Conservation (phyloP, 2,113 vertebrate species). For the Casuarius casuarius region DNA sequence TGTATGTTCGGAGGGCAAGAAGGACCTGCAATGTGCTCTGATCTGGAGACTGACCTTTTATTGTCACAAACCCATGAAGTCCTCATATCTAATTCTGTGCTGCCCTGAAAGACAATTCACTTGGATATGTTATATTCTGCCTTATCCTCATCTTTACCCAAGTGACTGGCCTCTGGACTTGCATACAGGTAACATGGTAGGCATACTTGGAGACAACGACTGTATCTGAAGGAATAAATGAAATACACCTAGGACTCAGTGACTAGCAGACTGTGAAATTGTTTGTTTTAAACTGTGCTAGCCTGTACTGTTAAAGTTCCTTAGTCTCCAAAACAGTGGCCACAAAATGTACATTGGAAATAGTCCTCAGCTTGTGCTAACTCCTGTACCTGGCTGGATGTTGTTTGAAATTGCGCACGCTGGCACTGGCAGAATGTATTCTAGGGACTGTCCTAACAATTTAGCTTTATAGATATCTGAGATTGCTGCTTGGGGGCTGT, state of each 20-base stretch:
- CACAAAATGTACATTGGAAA: not conserved
- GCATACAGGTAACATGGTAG: not conserved
- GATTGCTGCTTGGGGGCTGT: too few relatives aligned
- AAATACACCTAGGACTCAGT: not conserved
- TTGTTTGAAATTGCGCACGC: not conserved
- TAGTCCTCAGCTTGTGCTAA: not conserved
- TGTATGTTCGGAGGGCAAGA: not conserved
- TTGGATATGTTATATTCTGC: not conserved
- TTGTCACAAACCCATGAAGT: not conserved
- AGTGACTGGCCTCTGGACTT: not conserved
- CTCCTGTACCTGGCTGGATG: not conserved
- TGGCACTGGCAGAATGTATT: not conserved
- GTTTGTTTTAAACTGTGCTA: not conserved
- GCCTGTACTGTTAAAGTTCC: not conserved
- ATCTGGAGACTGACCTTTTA: not conserved
- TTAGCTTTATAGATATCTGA: too few relatives aligned
- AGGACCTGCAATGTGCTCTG: fast-evolving
- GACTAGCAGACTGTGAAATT: not conserved
- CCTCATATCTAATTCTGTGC: not conserved
- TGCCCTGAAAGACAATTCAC: fast-evolving
- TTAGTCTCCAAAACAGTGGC: not conserved
- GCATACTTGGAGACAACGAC: not conserved
- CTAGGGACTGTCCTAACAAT: too few relatives aligned
- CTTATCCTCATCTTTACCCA: not conserved
- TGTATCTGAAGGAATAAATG: too few relatives aligned